Percentiles rank a stretch among this genome's conserved stretches.
Evolutionary conservation across 2,113 vertebrate species (phyloP).

Genomic region (Charadrius vociferus): DNA sequence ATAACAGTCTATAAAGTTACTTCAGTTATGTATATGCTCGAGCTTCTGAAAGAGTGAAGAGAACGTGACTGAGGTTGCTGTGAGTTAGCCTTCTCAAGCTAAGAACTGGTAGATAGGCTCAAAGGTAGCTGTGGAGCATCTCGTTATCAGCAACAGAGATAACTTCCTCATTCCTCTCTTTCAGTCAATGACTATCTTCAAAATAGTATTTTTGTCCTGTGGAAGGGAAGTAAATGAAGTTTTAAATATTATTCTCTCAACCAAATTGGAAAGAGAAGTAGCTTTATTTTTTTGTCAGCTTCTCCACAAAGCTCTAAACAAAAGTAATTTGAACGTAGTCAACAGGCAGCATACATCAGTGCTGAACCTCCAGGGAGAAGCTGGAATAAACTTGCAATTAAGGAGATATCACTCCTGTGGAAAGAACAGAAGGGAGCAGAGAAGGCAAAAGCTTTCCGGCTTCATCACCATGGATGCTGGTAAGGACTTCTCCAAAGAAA

Average conservation of each 20-base stretch:
- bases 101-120: background rate
- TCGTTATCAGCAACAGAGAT: background rate
- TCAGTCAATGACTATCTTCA: background rate
- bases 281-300: background rate
- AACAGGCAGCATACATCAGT: background rate
- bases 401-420: background rate
- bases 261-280: background rate
- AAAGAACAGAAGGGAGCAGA: background rate
- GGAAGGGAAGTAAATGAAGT: background rate
- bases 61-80: background rate
- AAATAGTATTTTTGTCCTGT: background rate
- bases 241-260: background rate
- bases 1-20: background rate
- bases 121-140: background rate
- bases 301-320: background rate
- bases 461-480: background rate
- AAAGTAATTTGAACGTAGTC: background rate
- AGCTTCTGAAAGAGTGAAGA: background rate
- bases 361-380: background rate
- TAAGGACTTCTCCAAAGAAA: background rate
- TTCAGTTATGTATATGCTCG: background rate
- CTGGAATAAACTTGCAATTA: background rate
- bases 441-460: background rate
- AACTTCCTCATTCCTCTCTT: background rate
- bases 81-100: background rate